Evolutionary conservation across 2,113 vertebrate genomes (phyloP), one percentile per base, ranked within the genome.

Genomic region (Gobio gobio): DNA sequence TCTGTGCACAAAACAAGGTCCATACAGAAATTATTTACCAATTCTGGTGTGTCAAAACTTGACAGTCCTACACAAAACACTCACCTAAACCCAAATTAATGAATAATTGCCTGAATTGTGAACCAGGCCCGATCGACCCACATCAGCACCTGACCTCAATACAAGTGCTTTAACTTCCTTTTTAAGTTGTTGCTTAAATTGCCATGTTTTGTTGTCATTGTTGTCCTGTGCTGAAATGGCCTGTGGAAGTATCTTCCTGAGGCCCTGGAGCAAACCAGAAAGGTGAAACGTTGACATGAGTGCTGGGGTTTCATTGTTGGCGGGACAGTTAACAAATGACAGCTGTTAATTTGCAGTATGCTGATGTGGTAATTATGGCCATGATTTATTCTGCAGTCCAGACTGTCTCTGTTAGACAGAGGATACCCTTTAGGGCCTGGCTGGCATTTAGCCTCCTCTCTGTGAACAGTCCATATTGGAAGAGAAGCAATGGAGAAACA

Each of bases 351-450:
- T 88, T 49, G 64, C 83, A 78, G 75, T 49, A 54, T 78, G 63
- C 73, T 85, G 74, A 85, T 85, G 78, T 80, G 77, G 49, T 82
- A 87, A 87, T 87, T 68, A 85, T 76, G 68, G 47, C 7, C 29
- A 54, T 70, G 83, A 82, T 85, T 76, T 78, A 56, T 77, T 78
- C 75, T 54, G 43, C 24, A 10, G 47, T 74, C 78, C 82, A 68
- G 59, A 78, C 78, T 78, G 82, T 63, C 82, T 66, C n/a, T 9
- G 20, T 63, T 64, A 78, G 45, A 83, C 72, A 40, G 68, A 70
- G 81, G 66, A 85, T 84, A 73, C 4, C 18, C 84, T 85, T 43
- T 47, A 59, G 81, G 78, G 77, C 54, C 24, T 40, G 29, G 66
- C 78, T 83, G 49, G 66, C 61, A 73, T 83, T 83, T 78, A 66